phyloP scores from a whole-genome alignment of 1,140 invertebrate genomes.

The Lasioglossum albipes region DNA sequence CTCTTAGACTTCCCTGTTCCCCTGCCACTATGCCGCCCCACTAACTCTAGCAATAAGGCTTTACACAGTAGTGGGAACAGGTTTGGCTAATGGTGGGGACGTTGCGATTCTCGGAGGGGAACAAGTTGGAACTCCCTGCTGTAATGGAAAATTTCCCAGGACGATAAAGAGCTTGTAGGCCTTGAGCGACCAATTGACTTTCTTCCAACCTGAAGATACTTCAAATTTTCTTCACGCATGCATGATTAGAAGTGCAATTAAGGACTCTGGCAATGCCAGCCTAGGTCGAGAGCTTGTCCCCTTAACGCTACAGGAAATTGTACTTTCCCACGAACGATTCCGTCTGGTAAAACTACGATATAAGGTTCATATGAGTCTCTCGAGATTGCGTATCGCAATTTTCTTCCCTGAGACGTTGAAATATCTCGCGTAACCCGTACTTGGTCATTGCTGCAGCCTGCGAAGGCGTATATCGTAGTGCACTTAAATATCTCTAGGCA shows the following conservation, averaged over 20 bases:
- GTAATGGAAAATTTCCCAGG: background rate
- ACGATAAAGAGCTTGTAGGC: background rate
- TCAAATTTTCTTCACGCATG: background rate
- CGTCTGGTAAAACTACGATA: constrained; percentile 33
- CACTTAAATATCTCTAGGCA: constrained; percentile 56
- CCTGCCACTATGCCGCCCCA: no score
- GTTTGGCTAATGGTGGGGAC: no score
- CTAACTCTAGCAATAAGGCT: no score
- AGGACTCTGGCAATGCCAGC: constrained; percentile 54
- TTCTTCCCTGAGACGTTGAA: background rate
- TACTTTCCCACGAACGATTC: constrained; percentile 24
- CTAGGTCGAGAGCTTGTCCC: constrained; percentile 33
- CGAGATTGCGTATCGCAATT: background rate
- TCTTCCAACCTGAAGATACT: background rate
- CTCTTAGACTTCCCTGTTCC: no score
- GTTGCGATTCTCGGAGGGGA: no score
- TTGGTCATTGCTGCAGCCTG: constrained; percentile 57
- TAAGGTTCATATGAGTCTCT: background rate
- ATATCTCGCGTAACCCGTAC: constrained; percentile 8
- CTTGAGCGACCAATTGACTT: background rate
- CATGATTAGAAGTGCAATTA: constrained; percentile 65
- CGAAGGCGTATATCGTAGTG: constrained; percentile 43
- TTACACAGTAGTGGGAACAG: no score
- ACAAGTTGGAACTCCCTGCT: no score
- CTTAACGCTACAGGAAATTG: constrained; percentile 32